Evolutionary conservation across 2,113 vertebrate genomes (phyloP), one percentile per base, ranked within the genome.

Genomic region (Notarius quadriscutis): DNA sequence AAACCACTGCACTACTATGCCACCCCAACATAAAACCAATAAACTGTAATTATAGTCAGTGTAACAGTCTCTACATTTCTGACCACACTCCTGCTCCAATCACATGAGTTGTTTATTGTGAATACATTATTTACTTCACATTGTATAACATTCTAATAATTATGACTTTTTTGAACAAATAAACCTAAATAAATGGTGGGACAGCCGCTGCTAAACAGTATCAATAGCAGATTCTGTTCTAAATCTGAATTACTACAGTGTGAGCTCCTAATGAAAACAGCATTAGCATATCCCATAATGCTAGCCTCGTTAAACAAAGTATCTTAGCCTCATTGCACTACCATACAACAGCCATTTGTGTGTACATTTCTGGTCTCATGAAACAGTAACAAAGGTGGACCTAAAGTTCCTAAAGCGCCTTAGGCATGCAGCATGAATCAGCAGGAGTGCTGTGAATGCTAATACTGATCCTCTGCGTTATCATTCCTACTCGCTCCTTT

Each of bases 401-500:
- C 87, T 41, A 1, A 51, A 55, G 58, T 50, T 72, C 74, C 53
- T 58, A 34, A 58, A 67, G 41, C 81, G 25, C 62, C 57, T 62
- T 12, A 17, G 53, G 60, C 81, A 60, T 85, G 74, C 22, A 62
- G 22, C 63, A 58, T 88, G 84, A 89, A 85, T 87, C 83, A 27
- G 65, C 41, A 50, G n/a, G 81, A 88, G 84, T 91, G 90, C 81
- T n/a, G 53, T 67, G 84, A 89, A 89, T 89, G 60, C 83, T 89
- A 89, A 87, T 17, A 48, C 20, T 20, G 14, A 34, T 84, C 80
- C 84, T 57, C 34, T 0, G 65, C 74, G 85, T 85, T 27, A 55
- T 50, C 58, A 7, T 20, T 51, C 14, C 7, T 27, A 60, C 75
- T 77, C n/a, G 4, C 10, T n/a, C 72, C 65, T 86, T n/a, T 17